Base-by-base conservation (phyloP, 1,140 invertebrate species). In the Solenopsis fugax region DNA sequence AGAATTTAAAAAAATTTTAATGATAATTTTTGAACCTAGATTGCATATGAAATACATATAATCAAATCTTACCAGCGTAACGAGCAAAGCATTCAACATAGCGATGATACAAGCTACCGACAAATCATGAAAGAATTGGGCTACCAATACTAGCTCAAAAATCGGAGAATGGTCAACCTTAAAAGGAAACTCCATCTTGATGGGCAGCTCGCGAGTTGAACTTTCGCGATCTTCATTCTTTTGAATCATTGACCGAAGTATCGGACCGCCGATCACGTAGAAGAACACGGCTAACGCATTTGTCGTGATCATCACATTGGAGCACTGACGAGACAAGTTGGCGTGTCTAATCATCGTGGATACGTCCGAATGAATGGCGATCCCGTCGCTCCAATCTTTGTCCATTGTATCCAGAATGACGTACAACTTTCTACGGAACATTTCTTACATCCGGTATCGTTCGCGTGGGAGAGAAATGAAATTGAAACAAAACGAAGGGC, bases 101-200 rank as follows among this genome's bases (percentile, higher is more conserved):
- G 81, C 87, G 3, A 88, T 62, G 58, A 88, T 50, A 18, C 73
- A 52, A 16, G 81, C 24, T 48, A 86, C 72, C 13, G 75, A 78
- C 6, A 78, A 24, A 67, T 89, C 80, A 12, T 73, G 65, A n/a
- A 88, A 34, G 4, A 89, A 41, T 34, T 89, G 88, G 2, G 52
- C 4, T 18, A 65, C 10, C 16, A 72, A 10, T 41, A 89, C 13
- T 4, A 89, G 2, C n/a, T 89, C 88, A 12, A 88, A 89, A 7
- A 86, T 21, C 6, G 88, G 87, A 1, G 87, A 88, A 0, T 52
- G 18, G 6, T 71, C 56, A 5, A 85, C 54, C 16, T 88, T 45
- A 16, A 89, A 89, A 21, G 88, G 88, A 37, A 89, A 88, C 54
- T 85, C 75, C 88, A 89, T 89, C 48, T 72, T 88, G 9, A 89